Percentiles rank a stretch among this genome's conserved stretches.
Conservation (phyloP, 2,888 invertebrate genomes). For the Brenthis daphne region DNA sequence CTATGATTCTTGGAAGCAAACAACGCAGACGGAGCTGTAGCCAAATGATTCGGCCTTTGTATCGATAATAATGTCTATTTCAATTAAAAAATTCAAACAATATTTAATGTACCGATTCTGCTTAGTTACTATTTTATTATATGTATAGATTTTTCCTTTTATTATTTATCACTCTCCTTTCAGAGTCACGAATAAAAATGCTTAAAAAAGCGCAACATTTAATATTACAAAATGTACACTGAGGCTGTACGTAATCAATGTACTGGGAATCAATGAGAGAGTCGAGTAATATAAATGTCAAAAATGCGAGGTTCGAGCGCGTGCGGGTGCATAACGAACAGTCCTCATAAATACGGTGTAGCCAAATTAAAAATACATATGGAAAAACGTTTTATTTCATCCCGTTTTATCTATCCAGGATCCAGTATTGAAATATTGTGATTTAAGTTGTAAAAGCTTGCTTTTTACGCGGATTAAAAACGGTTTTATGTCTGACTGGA, state of each 20-base stretch:
- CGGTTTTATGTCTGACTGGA: neutral
- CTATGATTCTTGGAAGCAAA: too few species aligned
- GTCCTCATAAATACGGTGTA: constrained; percentile 23
- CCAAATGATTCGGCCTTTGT: too few species aligned
- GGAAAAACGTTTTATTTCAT: constrained; percentile 23
- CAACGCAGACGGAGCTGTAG: too few species aligned
- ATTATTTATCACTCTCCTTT: neutral
- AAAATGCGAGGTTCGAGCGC: constrained; percentile 27
- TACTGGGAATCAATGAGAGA: constrained; percentile 34
- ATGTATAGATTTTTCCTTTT: too few species aligned
- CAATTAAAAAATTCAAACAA: too few species aligned
- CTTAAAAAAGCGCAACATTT: neutral
- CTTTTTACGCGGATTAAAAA: constrained; percentile 5
- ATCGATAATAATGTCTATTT: too few species aligned
- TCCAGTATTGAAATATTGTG: constrained; percentile 17
- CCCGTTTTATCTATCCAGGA: constrained; percentile 4
- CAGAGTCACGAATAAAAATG: neutral
- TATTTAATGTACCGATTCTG: too few species aligned
- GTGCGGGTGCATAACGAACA: constrained; percentile 23
- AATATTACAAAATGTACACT: neutral
- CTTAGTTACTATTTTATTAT: too few species aligned
- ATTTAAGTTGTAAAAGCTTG: constrained; percentile 8
- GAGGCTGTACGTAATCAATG: constrained; percentile 23
- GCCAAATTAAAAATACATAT: constrained; percentile 34
- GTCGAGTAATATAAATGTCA: constrained; percentile 31